Percentiles rank a stretch among this genome's conserved stretches.
Evolutionary conservation across 2,888 invertebrate genomes (phyloP).

Genomic region (Norana najaformis): DNA sequence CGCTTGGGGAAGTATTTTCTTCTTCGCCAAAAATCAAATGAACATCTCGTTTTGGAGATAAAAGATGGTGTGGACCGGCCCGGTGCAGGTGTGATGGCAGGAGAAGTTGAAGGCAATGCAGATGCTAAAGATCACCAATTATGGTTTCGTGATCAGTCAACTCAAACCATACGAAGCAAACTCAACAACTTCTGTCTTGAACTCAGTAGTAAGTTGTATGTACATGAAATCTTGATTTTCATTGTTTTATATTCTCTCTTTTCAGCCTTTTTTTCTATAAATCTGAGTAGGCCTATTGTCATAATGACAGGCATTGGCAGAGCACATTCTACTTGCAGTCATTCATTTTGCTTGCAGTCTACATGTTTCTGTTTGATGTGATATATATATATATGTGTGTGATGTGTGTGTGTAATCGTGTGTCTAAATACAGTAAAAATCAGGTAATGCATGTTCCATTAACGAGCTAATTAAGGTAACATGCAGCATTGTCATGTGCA

Average conservation of each 20-base stretch:
- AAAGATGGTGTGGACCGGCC: slow-evolving; percentile 5
- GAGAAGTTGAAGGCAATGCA: slow-evolving; percentile 1
- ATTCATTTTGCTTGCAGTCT: background rate
- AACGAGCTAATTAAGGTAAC: too few species aligned
- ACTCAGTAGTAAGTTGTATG: background rate
- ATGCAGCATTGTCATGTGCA: too few species aligned
- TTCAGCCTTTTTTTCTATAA: too few species aligned
- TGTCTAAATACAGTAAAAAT: too few species aligned
- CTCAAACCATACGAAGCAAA: slow-evolving; percentile 5
- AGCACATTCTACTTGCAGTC: background rate
- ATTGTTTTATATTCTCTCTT: too few species aligned
- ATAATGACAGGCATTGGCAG: background rate
- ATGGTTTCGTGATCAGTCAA: background rate
- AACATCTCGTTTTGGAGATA: slow-evolving; percentile 20
- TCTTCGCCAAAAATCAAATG: slow-evolving; percentile 8
- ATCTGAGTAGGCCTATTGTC: background rate
- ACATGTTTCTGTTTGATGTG: background rate
- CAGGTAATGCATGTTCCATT: too few species aligned
- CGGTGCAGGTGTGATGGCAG: background rate
- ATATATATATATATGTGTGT: background rate
- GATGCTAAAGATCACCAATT: slow-evolving; percentile 16
- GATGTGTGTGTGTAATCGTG: too few species aligned
- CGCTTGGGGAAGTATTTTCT: slow-evolving; percentile 10
- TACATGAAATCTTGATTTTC: background rate
- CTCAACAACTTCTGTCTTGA: slow-evolving; percentile 19